Evolutionary conservation across 2,888 invertebrate genomes (phyloP), one percentile per base, ranked within the genome.

Genomic region (Perizoma flavofasciatum): DNA sequence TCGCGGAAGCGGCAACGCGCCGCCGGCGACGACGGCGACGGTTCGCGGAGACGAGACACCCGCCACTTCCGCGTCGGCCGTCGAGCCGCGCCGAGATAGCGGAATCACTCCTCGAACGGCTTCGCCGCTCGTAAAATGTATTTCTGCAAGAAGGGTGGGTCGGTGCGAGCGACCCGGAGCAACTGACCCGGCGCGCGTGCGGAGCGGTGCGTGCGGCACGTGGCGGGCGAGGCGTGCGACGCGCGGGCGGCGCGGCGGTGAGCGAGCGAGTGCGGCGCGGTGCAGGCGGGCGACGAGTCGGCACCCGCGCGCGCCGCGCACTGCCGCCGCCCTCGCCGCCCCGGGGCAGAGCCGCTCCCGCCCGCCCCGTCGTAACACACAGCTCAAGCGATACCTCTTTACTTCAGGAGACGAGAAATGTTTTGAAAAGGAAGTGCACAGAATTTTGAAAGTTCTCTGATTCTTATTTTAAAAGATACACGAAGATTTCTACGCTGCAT

Each of bases 231-330:
- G 49, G 48, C 48, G 59, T 62, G 74, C 69, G 41, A 41, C 49
- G 50, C 56, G 46, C 52, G 39, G 49, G 61, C 55, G 60, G 55
- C 55, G 63, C 55, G 59, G 46, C 50, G 2, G 11, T 44, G 37
- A 22, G 37, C 4, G 37, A 6, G 22, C 3, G 22, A 6, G 59
- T 62, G 46, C 44, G 61, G 57, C 54, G 60, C 59, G 61, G 39
- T 49, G 69, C 69, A 59, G 59, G 63, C 51, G 70, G 74, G 76
- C 86, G 82, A 77, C 80, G 80, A 71, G 72, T 79, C 79, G 78
- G 75, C 70, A 70, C 78, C 79, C 81, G 82, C 86, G 85, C 86
- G 85, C 89, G 86, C 85, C 86, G 84, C 83, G 83, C 87, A 86
- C 88, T 86, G 88, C 83, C 79, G 77, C 72, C 66, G 54, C 65